Evolutionary conservation across 2,888 invertebrate species (phyloP), one percentile per base, ranked within the genome.

Genomic region (Rosalia funebris): DNA sequence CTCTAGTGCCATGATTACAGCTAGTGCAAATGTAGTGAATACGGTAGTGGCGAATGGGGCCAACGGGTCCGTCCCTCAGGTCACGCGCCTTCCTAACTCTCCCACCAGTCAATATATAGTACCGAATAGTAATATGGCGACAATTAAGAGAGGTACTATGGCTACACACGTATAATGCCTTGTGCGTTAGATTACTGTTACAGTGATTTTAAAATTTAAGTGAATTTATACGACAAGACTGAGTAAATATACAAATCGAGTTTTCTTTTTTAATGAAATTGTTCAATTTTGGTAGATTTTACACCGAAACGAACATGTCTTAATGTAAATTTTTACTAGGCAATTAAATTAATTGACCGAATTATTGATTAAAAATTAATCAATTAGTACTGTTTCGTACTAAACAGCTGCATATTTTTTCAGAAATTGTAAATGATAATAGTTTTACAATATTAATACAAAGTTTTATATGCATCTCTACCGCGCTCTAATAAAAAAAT

Each of bases 111-210:
- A 84, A 73, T 85, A 85, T 73, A 86, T 85, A 66, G 82, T 84
- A 50, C 84, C 87, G 61, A 86, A 83, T 74, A 83, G 85, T 50
- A 84, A 84, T 61, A 83, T 85, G 63, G 84, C 85, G 50, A 85
- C 86, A 66, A 84, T 87, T 48, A 88, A 88, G 76, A 83, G 88
- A 50, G 87, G 87, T 61, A 86, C 87, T 45, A 82, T 88, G 79
- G 88, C 88, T 68, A 88, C 88, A 77, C 88, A 88, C 76, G 88
- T 88, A 83, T 88, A 86, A 85, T 78, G 68, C 62, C 55, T 12
- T 15, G 56, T 47, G 55, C 45, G 45, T 39, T 16, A 17, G 45
- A 25, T 31, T 52, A 31, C 46, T 48, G 47, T 14, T 16, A 52
- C 54, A 52, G 65, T 65, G 65, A 62, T 60, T 57, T 59, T 60